Evolutionary conservation across 2,113 vertebrate genomes (phyloP).

Genomic region (Crocuta crocuta): DNA sequence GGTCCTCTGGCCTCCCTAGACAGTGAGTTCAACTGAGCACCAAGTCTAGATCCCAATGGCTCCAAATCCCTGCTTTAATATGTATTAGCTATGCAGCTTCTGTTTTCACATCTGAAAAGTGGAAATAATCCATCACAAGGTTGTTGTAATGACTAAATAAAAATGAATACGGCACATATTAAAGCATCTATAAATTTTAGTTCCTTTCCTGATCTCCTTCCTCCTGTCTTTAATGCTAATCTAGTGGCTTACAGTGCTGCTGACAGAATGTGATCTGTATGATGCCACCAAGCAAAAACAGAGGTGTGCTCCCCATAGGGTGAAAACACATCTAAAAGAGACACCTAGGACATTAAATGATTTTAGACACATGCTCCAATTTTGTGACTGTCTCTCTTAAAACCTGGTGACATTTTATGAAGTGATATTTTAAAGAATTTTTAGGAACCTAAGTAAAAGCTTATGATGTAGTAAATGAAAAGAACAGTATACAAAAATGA

Average conservation of each 20-base stretch:
- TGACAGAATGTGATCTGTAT: neutral
- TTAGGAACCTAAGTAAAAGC: constrained; percentile 14
- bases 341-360: neutral
- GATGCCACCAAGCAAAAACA: neutral
- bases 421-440: constrained; percentile 25
- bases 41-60: neutral
- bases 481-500: constrained; percentile 36
- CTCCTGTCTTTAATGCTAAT: neutral
- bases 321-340: neutral
- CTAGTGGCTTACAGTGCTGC: neutral
- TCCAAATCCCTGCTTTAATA: neutral
- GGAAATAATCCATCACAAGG: neutral
- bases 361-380: constrained; percentile 62
- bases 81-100: neutral
- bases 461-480: constrained; percentile 1
- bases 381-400: constrained; percentile 70
- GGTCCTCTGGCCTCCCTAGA: neutral
- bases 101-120: neutral
- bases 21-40: neutral
- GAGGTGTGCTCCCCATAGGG: neutral
- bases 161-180: neutral
- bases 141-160: neutral
- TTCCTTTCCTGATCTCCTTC: neutral
- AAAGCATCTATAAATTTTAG: neutral
- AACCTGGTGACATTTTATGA: constrained; percentile 76